Conservation (phyloP, 2,797 vertebrate species). For the Florisuga fusca region DNA sequence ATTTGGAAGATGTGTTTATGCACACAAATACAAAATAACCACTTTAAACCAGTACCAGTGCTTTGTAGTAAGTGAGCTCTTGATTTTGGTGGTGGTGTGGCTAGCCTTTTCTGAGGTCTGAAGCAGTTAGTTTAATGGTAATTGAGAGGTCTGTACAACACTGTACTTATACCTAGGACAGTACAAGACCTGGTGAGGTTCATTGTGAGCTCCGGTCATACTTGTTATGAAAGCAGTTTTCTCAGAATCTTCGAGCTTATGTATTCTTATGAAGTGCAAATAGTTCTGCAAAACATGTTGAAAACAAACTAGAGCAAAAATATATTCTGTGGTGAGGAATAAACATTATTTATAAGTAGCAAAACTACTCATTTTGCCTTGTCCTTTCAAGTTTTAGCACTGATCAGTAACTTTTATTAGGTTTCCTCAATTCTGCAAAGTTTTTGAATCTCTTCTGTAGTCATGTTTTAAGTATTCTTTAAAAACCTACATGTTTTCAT, state of each 20-base stretch:
- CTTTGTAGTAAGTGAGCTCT: neutral
- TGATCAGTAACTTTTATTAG: neutral
- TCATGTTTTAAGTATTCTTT: neutral
- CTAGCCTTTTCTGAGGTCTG: neutral
- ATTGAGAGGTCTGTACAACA: neutral
- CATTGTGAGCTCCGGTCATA: neutral
- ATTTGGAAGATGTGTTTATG: neutral
- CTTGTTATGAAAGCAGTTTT: neutral
- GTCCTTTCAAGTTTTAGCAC: neutral
- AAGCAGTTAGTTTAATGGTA: neutral
- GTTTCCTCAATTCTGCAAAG: neutral
- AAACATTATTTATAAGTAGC: neutral
- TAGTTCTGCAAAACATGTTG: neutral
- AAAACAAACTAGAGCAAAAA: neutral
- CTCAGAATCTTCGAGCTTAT: neutral
- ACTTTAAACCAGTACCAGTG: neutral
- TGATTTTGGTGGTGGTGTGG: rapidly evolving
- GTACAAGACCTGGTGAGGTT: neutral
- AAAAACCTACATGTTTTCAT: neutral
- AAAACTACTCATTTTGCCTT: neutral
- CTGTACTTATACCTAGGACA: neutral
- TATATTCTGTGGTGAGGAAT: neutral
- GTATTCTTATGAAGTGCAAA: neutral
- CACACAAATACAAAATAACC: neutral
- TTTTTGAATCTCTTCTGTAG: neutral